phyloP scores from a whole-genome alignment of 2,113 vertebrate genomes.

The Bothrops jararaca region DNA sequence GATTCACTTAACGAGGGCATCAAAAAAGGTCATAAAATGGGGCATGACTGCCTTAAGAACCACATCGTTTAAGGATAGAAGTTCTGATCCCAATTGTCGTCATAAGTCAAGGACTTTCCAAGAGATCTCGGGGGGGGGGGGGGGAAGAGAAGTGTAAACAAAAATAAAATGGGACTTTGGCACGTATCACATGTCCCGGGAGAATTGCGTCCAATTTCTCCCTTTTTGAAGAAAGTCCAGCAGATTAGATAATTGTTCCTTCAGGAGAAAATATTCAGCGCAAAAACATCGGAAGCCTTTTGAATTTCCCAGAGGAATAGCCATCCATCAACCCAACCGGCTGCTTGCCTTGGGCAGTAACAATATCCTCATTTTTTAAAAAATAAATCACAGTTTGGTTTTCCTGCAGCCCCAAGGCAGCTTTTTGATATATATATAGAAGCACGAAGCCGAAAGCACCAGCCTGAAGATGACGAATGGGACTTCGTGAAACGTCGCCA shows the following conservation, averaged over 20 bases:
- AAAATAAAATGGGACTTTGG: background rate
- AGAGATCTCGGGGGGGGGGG: background rate
- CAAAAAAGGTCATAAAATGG: background rate
- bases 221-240: background rate
- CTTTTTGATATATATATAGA: background rate
- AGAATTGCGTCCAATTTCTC: background rate
- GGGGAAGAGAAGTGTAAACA: background rate
- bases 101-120: background rate
- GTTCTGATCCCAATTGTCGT: background rate
- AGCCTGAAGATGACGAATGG: too few relatives aligned
- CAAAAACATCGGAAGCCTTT: background rate
- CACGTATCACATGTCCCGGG: background rate
- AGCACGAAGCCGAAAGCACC: too few relatives aligned
- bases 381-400: background rate
- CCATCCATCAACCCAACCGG: background rate
- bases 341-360: background rate
- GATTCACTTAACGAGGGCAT: too few relatives aligned
- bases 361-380: background rate
- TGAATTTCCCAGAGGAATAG: background rate
- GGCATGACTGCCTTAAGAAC: background rate
- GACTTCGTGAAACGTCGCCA: too few relatives aligned
- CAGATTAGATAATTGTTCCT: background rate
- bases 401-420: background rate
- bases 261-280: background rate
- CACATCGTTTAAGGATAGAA: background rate